Conservation (phyloP, 92 coral and sea anemone species). For the Epizoanthus stellaris region DNA sequence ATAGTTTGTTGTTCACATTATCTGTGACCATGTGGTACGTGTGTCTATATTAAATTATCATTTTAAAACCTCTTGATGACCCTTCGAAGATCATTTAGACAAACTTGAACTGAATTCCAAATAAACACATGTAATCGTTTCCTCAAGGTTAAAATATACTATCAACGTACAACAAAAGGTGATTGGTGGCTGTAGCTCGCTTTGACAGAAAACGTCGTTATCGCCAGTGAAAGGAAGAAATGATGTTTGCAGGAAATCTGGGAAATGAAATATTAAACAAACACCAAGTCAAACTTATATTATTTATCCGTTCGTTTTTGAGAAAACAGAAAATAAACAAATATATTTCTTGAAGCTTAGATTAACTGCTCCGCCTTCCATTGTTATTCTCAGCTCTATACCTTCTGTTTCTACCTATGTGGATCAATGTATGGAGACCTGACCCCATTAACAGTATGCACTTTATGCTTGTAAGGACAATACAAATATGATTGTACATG, state of each 20-base stretch:
- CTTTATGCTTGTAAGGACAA: too few relatives aligned
- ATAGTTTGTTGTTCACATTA: too few relatives aligned
- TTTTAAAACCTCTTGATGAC: too few relatives aligned
- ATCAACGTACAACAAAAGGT: constrained; percentile 1
- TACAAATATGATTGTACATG: too few relatives aligned
- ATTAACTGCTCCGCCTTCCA: not conserved
- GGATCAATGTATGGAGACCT: too few relatives aligned
- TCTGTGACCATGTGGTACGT: too few relatives aligned
- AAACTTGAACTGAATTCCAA: too few relatives aligned
- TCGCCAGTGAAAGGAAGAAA: not conserved
- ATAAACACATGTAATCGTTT: too few relatives aligned
- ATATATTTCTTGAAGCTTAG: not conserved
- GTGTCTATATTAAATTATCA: too few relatives aligned
- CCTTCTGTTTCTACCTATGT: too few relatives aligned
- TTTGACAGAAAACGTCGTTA: not conserved
- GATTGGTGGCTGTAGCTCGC: not conserved
- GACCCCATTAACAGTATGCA: too few relatives aligned
- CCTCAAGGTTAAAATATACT: not conserved
- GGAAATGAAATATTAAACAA: constrained; percentile 22
- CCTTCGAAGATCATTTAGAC: too few relatives aligned
- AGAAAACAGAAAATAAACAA: not conserved
- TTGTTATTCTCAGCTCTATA: not conserved
- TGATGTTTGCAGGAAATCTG: not conserved
- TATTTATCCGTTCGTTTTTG: constrained; percentile 9
- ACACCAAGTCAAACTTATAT: not conserved